These are phyloP conservation scores for Cephus cinctus DNA, from an alignment of 1,140 invertebrate species.

Conservation along the genomic window DNA sequence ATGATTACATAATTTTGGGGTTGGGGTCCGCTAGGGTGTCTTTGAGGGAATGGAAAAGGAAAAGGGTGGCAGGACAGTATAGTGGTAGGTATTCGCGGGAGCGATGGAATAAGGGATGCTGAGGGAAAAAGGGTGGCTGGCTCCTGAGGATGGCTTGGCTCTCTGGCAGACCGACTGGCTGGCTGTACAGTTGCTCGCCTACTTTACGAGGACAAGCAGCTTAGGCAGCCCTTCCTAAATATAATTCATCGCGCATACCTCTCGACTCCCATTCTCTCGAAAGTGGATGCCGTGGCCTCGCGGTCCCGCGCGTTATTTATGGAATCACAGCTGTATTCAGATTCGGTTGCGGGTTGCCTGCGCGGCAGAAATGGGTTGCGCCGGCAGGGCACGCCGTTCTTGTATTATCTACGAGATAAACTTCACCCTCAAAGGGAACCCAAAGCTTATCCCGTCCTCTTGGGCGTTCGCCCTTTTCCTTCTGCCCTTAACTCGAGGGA, in stretches of 20 bases:
- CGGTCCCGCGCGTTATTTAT: conserved; percentile 45
- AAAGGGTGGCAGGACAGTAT: no score
- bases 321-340: conserved; percentile 42
- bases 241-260: conserved; percentile 43
- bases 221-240: conserved; percentile 38
- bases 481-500: no score
- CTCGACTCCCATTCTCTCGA: conserved; percentile 20
- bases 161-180: background rate
- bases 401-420: conserved; percentile 28
- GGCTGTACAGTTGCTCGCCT: conserved; percentile 11
- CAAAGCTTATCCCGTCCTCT: no score
- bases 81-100: no score
- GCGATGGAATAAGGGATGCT: background rate
- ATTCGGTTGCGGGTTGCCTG: conserved; percentile 24
- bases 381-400: conserved; percentile 11
- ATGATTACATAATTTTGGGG: conserved; percentile 17
- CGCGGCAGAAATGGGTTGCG: conserved; percentile 21
- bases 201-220: conserved; percentile 33
- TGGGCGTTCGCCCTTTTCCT: conserved; percentile 3
- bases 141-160: conserved; percentile 5
- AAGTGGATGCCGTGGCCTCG: conserved; percentile 22
- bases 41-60: no score
- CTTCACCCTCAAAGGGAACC: no score
- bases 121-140: background rate
- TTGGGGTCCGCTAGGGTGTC: background rate